Evolutionary conservation across 2,113 vertebrate genomes (phyloP), one percentile per base, ranked within the genome.

Genomic region (Gallinago jamesoni): DNA sequence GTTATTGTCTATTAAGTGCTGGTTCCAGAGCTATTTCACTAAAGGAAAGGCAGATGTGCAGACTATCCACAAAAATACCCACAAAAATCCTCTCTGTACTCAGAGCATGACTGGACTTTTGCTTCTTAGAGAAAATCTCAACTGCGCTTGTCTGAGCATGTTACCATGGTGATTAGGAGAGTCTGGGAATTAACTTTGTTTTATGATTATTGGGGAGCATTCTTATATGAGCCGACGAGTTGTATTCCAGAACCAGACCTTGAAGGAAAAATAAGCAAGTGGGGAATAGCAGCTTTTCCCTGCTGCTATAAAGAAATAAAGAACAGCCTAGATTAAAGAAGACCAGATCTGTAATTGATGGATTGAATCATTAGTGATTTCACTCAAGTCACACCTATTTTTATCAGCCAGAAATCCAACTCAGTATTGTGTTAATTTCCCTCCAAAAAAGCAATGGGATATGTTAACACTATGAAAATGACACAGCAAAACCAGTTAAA

Each of bases 101-200:
- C 2, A 9, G 33, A 84, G 11, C 1, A 13, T 84, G 67, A 57
- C 52, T n/a, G 17, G 33, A 24, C 9, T 87, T 87, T 73, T 35
- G 6, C 4, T 48, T 90, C 92, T 64, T 25, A 62, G 15, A 62
- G 27, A 84, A 64, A 60, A 67, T 87, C 11, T 77, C 48, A 45
- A 31, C 41, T 93, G 59, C 72, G 62, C 66, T 91, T 91, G 53
- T 28, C 69, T 50, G 56, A 82, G 48, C 76, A 35, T 68, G 92
- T 96, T 94, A 43, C 96, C 80, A 94, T 95, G 77, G 95, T 55
- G 77, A 96, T 89, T 60, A 84, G 31, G 37, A 92, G 57, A 78
- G 41, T 76, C 66, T 82, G 86, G 53, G 87, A 94, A 94, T 94
- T 84, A 89, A 85, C 57, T 95, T 87, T 14, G 1, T 3, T 90